Evolutionary conservation across 1,140 invertebrate species (phyloP), one percentile per base, ranked within the genome.

Genomic region (Drosophila kurseongensis): DNA sequence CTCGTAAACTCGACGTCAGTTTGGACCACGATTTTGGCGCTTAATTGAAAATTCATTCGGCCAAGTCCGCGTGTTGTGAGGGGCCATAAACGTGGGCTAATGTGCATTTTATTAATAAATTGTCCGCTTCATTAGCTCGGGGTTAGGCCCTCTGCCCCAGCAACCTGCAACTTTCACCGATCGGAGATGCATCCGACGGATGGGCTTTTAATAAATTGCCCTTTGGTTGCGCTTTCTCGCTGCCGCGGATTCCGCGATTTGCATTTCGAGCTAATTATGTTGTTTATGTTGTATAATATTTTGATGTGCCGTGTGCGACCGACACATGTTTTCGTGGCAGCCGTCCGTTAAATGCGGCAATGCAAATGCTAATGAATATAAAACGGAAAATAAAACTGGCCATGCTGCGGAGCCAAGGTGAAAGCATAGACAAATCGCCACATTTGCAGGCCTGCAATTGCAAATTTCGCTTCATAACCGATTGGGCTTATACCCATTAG

Each of bases 31-130:
- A 79, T 72, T 80, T 86, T 86, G 71, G 71, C 83, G 83, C 62
- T 65, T 86, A 79, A 88, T 88, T 86, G 83, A 83, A 86, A 86
- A 86, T 88, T 79, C 75, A 86, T 79, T 88, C 80, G 73, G 63
- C 83, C 75, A 79, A 79, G 77, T 66, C 58, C 50, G 63, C 55
- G 62, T 40, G 42, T 59, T 66, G 35, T 41, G 32, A 69, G 52
- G 50, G 57, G 41, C 61, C 66, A 40, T 67, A 72, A 67, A 80
- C 78, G 82, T 86, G 78, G 82, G 78, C 75, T 88, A 88, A 82
- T 88, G 75, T 86, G 79, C 62, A 72, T 80, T 83, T 76, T 82
- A 88, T 88, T 88, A 74, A 88, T 88, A 88, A 83, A 83, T 74
- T 88, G 83, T 86, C 78, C 55, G 79, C 71, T 86, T 86, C 75